Conservation (phyloP, 2,888 invertebrate genomes). For the Drosophila eohydei region DNA sequence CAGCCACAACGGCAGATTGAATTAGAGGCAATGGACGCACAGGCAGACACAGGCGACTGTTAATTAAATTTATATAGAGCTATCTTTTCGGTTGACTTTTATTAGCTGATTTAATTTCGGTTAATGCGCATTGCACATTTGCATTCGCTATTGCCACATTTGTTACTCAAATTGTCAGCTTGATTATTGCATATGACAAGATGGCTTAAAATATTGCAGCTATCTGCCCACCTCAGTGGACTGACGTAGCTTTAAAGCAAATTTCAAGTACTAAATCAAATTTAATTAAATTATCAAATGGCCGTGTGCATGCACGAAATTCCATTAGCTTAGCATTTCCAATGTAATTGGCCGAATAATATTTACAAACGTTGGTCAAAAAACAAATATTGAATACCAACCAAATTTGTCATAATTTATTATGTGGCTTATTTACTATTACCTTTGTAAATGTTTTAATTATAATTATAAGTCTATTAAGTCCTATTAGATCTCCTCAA, state of each 20-base stretch:
- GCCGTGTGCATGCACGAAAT: conserved; percentile 6
- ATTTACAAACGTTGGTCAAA: conserved; percentile 11
- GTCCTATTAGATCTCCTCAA: neutral
- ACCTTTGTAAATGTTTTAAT: neutral
- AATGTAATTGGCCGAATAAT: conserved; percentile 7
- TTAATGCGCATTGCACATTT: conserved; percentile 61
- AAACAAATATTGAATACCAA: conserved; percentile 8
- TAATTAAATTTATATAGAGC: conserved; percentile 70
- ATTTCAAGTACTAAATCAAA: conserved; percentile 37
- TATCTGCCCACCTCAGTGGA: neutral
- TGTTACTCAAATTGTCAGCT: conserved; percentile 36
- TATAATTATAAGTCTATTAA: neutral
- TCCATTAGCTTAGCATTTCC: conserved; percentile 1
- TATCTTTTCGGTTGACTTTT: conserved; percentile 59
- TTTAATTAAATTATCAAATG: conserved; percentile 43
- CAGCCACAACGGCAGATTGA: conserved; percentile 52
- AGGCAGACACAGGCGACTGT: conserved; percentile 37
- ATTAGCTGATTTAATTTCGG: conserved; percentile 68
- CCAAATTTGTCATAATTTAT: neutral
- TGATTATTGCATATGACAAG: conserved; percentile 19
- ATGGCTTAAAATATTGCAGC: conserved; percentile 5
- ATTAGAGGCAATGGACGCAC: conserved; percentile 44
- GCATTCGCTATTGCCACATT: conserved; percentile 33
- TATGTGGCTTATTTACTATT: neutral
- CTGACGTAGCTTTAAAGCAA: conserved; percentile 17